Percentiles rank a stretch among this genome's conserved stretches.
phyloP scores from a whole-genome alignment of 2,888 invertebrate species.

The Notodonta dromedarius region DNA sequence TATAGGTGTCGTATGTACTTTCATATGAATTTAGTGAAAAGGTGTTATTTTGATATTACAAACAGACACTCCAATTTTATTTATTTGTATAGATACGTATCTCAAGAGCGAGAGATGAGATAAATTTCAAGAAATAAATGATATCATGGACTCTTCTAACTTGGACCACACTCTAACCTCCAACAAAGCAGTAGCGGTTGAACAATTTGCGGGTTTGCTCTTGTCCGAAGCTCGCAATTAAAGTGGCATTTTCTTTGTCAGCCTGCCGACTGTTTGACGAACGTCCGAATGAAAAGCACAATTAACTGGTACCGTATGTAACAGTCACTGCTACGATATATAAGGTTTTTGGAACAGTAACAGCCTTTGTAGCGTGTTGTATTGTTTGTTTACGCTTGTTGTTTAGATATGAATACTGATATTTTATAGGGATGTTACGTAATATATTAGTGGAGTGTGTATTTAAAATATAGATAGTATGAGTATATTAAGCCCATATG shows the following conservation, averaged over 20 bases:
- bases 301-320: slow-evolving; percentile 37
- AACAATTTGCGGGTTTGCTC: slow-evolving; percentile 66
- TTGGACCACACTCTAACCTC: slow-evolving; percentile 38
- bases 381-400: background rate
- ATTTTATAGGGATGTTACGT: too few relatives aligned
- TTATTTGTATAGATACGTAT: too few relatives aligned
- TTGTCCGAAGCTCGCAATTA: slow-evolving; percentile 46
- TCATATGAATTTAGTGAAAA: too few relatives aligned
- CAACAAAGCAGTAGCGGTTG: slow-evolving; percentile 60
- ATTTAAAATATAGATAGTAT: too few relatives aligned
- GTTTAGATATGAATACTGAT: too few relatives aligned
- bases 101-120: too few relatives aligned
- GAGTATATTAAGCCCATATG: too few relatives aligned
- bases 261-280: slow-evolving; percentile 37
- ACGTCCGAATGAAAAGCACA: slow-evolving; percentile 36
- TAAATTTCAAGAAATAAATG: too few relatives aligned
- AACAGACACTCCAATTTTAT: too few relatives aligned
- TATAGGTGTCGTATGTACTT: too few relatives aligned
- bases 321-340: slow-evolving; percentile 20
- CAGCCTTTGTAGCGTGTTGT: slow-evolving; percentile 19
- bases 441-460: too few relatives aligned
- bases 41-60: too few relatives aligned
- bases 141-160: slow-evolving; percentile 14
- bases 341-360: slow-evolving; percentile 22
- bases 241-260: slow-evolving; percentile 57